Conservation (phyloP, 2,797 vertebrate genomes). For the Galagoides demidoff region DNA sequence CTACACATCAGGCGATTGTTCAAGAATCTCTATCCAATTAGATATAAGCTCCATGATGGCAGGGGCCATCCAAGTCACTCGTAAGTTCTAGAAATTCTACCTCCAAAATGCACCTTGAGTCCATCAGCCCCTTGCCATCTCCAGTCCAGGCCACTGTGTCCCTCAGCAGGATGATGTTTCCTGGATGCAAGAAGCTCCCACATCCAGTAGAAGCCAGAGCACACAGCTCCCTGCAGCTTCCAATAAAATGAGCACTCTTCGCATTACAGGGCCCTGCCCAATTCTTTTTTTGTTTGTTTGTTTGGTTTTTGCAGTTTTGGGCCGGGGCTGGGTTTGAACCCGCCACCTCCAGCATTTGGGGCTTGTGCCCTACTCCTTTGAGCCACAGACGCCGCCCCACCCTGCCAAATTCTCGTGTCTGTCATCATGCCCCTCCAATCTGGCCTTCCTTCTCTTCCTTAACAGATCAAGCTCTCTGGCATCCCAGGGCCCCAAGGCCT, state of each 20-base stretch:
- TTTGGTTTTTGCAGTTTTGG: too few species aligned
- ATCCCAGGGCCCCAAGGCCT: not conserved
- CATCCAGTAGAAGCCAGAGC: not conserved
- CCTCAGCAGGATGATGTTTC: not conserved
- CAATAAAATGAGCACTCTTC: not conserved
- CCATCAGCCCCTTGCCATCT: not conserved
- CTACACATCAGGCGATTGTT: not conserved
- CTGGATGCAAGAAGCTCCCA: not conserved
- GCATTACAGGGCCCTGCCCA: rapidly evolving
- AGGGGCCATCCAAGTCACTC: not conserved
- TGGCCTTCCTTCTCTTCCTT: not conserved
- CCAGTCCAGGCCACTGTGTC: not conserved
- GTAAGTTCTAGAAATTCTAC: not conserved
- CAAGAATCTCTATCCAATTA: not conserved
- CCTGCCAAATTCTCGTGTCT: not conserved
- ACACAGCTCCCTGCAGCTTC: not conserved
- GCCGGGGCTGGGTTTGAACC: too few species aligned
- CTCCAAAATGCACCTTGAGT: not conserved
- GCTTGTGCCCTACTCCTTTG: too few species aligned
- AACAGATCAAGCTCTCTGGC: not conserved
- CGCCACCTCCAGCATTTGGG: too few species aligned
- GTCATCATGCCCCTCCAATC: not conserved
- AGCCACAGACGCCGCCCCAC: too few species aligned
- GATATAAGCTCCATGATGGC: not conserved
- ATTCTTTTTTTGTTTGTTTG: not conserved